A percentile compares a stretch with the other conserved stretches of the same genome.
phyloP scores from a whole-genome alignment of 2,888 invertebrate genomes.

The Drosophila mettleri region DNA sequence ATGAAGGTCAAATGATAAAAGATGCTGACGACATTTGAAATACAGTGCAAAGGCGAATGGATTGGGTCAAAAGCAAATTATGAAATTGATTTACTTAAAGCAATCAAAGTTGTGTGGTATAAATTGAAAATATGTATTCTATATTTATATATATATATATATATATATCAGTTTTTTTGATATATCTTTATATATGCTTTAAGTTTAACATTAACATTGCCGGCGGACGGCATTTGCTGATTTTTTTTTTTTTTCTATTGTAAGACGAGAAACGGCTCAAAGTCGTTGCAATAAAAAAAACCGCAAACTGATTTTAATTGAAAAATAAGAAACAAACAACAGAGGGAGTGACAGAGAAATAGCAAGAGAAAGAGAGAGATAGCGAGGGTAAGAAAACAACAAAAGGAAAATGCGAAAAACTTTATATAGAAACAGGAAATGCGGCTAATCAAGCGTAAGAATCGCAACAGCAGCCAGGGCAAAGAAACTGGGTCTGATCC shows the following conservation, averaged over 20 bases:
- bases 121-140: not conserved
- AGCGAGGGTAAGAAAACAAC: not conserved
- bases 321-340: conserved; percentile 34
- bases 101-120: not conserved
- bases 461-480: conserved; percentile 51
- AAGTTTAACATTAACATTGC: conserved; percentile 17
- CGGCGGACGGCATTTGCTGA: conserved; percentile 11
- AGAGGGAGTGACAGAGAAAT: not conserved
- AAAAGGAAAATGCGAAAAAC: conserved; percentile 8
- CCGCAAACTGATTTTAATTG: conserved; percentile 75
- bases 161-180: too few relatives aligned
- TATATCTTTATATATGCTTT: too few relatives aligned
- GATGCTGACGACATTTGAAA: not conserved
- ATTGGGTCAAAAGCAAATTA: too few relatives aligned
- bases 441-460: conserved; percentile 75
- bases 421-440: conserved; percentile 67
- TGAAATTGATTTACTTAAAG: too few relatives aligned
- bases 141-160: too few relatives aligned
- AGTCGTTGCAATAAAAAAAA: conserved; percentile 66
- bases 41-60: too few relatives aligned
- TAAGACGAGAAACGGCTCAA: conserved; percentile 76
- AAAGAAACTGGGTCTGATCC: conserved; percentile 5
- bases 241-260: conserved; percentile 28
- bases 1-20: not conserved
- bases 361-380: not conserved